A percentile compares a stretch with the other conserved stretches of the same genome.
phyloP scores from a whole-genome alignment of 2,888 invertebrate species.

The Tyria jacobaeae region DNA sequence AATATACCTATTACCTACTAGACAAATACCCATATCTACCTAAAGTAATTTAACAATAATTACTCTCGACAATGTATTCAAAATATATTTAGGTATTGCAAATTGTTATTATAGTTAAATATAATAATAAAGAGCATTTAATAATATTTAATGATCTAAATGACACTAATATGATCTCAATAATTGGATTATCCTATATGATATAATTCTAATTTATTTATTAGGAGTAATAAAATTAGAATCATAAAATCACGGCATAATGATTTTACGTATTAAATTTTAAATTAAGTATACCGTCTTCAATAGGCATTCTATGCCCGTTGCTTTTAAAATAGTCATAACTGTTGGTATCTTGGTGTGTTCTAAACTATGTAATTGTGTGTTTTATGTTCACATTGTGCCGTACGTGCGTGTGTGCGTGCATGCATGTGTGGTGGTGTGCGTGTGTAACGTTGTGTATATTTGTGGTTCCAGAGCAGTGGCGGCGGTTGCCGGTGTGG shows the following conservation, averaged over 20 bases:
- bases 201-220: conserved; percentile 5
- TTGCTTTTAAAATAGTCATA: neutral
- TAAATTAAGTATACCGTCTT: neutral
- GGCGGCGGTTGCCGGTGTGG: conserved; percentile 86
- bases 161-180: conserved; percentile 6
- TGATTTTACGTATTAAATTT: neutral
- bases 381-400: conserved; percentile 47
- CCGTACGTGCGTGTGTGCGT: conserved; percentile 51
- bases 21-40: no score
- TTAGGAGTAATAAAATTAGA: neutral
- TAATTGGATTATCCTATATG: no score
- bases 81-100: conserved; percentile 1
- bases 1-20: no score
- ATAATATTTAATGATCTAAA: neutral
- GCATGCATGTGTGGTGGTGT: conserved; percentile 53
- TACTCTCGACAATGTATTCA: no score
- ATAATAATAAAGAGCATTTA: neutral
- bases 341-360: conserved; percentile 49
- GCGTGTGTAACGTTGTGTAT: conserved; percentile 79
- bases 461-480: conserved; percentile 87
- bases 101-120: neutral
- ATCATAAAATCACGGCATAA: neutral
- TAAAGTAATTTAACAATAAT: no score
- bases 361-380: conserved; percentile 38
- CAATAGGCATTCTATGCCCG: neutral